Evolutionary conservation across 2,888 invertebrate species (phyloP).

Genomic region (Oithona nana): DNA sequence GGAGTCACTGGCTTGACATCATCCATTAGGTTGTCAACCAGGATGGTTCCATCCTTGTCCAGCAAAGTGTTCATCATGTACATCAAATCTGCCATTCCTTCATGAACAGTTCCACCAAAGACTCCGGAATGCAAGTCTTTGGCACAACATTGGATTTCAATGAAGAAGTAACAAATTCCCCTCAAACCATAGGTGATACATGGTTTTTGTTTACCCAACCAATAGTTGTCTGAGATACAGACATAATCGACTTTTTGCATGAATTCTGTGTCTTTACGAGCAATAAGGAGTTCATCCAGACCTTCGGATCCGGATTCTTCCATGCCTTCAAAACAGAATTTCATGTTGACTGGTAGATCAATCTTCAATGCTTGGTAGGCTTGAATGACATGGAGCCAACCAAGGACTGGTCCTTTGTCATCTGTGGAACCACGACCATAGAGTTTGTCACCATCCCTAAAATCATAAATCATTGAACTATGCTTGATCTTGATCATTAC

Average conservation of each 20-base stretch:
- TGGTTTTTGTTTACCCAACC: constrained; percentile 90
- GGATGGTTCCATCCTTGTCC: constrained; percentile 67
- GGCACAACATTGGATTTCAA: constrained; percentile 43
- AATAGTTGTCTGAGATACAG: constrained; percentile 96
- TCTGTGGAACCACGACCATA: constrained; percentile 81
- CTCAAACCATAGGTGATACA: constrained; percentile 90
- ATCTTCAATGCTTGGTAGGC: constrained; percentile 53
- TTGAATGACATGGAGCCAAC: constrained; percentile 85
- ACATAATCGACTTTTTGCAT: constrained; percentile 68
- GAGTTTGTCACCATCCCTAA: constrained; percentile 46
- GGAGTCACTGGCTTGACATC: constrained; percentile 48
- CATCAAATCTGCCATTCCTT: constrained; percentile 78
- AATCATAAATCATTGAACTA: too few species aligned
- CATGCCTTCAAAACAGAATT: constrained; percentile 79
- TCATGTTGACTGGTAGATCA: constrained; percentile 42
- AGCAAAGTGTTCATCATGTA: constrained; percentile 63
- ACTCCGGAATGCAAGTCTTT: constrained; percentile 93
- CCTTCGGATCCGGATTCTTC: constrained; percentile 94
- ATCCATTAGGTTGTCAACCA: constrained; percentile 41
- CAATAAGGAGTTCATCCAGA: constrained; percentile 59
- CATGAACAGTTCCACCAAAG: constrained; percentile 80
- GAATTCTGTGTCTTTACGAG: constrained; percentile 48
- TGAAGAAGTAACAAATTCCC: constrained; percentile 73
- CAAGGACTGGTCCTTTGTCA: constrained; percentile 62
- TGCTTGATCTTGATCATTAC: too few species aligned